These are phyloP conservation scores for Xestia rhomboidea DNA, from an alignment of 2,888 invertebrate species.

Conservation along the genomic window DNA sequence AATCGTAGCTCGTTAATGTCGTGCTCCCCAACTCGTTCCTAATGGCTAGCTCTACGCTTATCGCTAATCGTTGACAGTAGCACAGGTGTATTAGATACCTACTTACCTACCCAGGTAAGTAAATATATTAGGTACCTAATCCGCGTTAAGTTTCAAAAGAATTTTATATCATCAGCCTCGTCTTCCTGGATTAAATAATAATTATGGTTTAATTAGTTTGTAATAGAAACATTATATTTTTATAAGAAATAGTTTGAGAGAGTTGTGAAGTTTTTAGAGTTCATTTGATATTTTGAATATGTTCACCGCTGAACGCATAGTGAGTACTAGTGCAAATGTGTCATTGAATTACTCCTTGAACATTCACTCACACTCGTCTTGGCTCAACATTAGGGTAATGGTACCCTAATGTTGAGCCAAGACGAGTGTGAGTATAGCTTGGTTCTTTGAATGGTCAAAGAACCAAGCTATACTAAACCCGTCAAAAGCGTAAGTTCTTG, in stretches of 20 bases:
- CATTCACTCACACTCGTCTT: too few relatives aligned
- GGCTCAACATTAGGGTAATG: too few relatives aligned
- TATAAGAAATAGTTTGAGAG: not conserved
- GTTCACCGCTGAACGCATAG: not conserved
- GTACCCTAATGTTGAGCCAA: too few relatives aligned
- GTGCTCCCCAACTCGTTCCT: not conserved
- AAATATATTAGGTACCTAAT: conserved; percentile 25
- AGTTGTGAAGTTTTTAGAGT: not conserved
- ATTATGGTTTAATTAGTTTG: conserved; percentile 23
- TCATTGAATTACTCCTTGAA: not conserved
- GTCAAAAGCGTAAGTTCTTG: not conserved
- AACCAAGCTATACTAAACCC: not conserved
- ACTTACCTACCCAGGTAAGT: not conserved
- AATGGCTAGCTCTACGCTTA: not conserved
- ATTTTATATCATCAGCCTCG: not conserved
- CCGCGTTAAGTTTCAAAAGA: conserved; percentile 30
- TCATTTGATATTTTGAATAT: not conserved
- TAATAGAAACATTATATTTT: too few relatives aligned
- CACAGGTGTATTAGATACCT: not conserved
- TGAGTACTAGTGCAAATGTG: not conserved
- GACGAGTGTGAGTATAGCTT: too few relatives aligned
- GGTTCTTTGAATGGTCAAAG: too few relatives aligned
- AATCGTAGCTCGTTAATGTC: not conserved
- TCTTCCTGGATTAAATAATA: not conserved
- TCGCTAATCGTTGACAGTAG: not conserved